A percentile compares a stretch with the other conserved stretches of the same genome.
These are phyloP conservation scores for Fundulus diaphanus DNA, from an alignment of 2,797 vertebrate species.

Conservation along the genomic window DNA sequence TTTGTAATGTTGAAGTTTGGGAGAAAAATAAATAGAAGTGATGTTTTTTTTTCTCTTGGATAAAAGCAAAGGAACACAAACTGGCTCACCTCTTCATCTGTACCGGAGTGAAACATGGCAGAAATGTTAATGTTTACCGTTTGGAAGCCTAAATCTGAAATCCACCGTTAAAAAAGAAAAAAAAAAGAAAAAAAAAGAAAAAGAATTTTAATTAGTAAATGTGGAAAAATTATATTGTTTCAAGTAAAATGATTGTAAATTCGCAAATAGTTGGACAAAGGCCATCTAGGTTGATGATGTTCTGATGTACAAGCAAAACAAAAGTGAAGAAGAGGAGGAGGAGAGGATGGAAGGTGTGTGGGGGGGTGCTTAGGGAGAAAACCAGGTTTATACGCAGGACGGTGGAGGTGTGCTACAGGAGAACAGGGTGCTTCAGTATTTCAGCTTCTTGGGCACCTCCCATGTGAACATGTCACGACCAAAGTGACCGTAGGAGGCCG, in stretches of 20 bases:
- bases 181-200: no score
- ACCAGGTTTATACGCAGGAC: constrained; percentile 87
- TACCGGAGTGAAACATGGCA: constrained; percentile 5
- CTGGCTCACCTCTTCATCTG: constrained; percentile 1
- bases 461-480: constrained; percentile 92
- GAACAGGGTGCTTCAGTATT: constrained; percentile 81
- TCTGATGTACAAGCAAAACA: constrained; percentile 9
- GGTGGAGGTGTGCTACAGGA: constrained; percentile 77
- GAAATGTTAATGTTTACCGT: not conserved
- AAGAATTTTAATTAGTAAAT: not conserved
- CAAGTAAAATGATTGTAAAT: not conserved
- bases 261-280: constrained; percentile 4
- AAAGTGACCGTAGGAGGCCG: constrained; percentile 95
- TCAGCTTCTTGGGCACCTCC: constrained; percentile 94
- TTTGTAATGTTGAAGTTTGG: constrained; percentile 39
- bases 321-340: not conserved
- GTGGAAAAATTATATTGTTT: not conserved
- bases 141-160: not conserved
- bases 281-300: constrained; percentile 17
- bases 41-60: not conserved
- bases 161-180: no score
- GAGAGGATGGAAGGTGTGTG: not conserved
- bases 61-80: not conserved
- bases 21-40: not conserved
- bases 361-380: constrained; percentile 15